Conservation (phyloP, 2,797 vertebrate genomes). For the Aphelocoma californica region DNA sequence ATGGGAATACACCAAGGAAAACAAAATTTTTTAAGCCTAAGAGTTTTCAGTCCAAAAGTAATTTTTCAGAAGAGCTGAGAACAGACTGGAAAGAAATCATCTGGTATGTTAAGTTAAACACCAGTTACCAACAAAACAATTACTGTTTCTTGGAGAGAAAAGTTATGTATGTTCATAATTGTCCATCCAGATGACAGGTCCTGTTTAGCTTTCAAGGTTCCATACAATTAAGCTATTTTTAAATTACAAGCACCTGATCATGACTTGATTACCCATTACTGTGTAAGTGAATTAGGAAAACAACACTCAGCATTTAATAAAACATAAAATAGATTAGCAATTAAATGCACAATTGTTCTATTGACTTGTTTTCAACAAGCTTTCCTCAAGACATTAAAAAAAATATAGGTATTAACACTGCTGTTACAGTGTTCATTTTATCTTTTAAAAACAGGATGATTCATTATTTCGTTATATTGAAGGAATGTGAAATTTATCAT, state of each 20-base stretch:
- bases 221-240: background rate
- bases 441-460: background rate
- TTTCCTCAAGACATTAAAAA: background rate
- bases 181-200: background rate
- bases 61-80: background rate
- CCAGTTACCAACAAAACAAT: background rate
- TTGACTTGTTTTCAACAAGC: conserved; percentile 3
- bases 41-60: background rate
- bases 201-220: background rate
- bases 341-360: conserved; percentile 15
- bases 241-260: background rate
- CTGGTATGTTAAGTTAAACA: background rate
- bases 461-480: background rate
- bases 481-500: background rate
- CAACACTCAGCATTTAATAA: conserved; percentile 32
- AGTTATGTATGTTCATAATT: background rate
- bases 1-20: background rate
- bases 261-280: conserved; percentile 9
- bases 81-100: background rate
- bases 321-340: conserved; percentile 28
- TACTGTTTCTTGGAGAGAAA: background rate
- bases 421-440: background rate
- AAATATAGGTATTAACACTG: background rate
- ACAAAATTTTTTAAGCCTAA: background rate
- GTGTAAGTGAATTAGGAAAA: conserved; percentile 27